phyloP scores from a whole-genome alignment of 2,113 vertebrate genomes.

The Myodes glareolus region DNA sequence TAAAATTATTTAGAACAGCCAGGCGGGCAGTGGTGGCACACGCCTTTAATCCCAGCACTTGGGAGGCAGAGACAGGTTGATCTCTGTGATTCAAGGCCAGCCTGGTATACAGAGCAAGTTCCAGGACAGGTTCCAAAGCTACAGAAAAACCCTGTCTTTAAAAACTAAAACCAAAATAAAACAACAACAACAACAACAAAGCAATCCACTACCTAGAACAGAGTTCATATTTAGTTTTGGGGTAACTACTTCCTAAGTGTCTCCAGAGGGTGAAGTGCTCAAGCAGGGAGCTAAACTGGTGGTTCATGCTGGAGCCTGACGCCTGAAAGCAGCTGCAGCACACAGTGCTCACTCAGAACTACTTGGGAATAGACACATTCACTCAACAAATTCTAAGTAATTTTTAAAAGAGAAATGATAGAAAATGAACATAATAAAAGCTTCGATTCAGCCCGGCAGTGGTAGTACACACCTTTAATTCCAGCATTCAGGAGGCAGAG shows the following conservation, averaged over 20 bases:
- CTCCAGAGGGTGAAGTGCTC: neutral
- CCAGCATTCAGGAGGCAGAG: neutral
- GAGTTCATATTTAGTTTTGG: neutral
- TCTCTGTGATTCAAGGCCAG: too few relatives aligned
- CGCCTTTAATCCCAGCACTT: too few relatives aligned
- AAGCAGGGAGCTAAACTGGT: neutral
- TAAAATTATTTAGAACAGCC: neutral
- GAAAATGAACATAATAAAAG: conserved; percentile 16
- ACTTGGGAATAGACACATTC: neutral
- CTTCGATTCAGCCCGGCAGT: neutral
- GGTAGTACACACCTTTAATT: neutral
- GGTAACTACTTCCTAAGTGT: neutral
- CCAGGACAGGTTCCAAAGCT: too few relatives aligned
- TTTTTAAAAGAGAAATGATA: conserved; percentile 6
- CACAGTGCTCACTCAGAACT: neutral
- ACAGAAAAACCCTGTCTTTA: too few relatives aligned
- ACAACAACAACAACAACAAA: too few relatives aligned
- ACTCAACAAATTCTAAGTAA: conserved; percentile 14
- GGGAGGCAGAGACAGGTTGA: too few relatives aligned
- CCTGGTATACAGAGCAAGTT: too few relatives aligned
- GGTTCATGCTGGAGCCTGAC: neutral
- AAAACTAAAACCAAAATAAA: too few relatives aligned
- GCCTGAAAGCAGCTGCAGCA: neutral
- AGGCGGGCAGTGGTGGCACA: too few relatives aligned
- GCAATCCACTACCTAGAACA: neutral